Conservation (phyloP, 2,113 vertebrate species). For the Nibea albiflora region DNA sequence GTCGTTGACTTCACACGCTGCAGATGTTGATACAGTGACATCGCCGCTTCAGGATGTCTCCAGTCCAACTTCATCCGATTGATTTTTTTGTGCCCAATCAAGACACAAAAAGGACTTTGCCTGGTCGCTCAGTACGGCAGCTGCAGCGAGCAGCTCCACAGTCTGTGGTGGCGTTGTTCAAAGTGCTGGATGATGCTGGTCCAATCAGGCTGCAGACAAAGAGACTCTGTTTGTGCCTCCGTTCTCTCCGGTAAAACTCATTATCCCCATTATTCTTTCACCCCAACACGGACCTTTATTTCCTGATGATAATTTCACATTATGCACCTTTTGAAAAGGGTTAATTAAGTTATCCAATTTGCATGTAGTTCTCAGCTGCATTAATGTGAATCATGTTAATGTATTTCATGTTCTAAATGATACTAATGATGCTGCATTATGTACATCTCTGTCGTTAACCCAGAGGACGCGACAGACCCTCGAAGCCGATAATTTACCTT, state of each 20-base stretch:
- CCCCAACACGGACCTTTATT: not conserved
- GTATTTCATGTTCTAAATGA: conserved; percentile 25
- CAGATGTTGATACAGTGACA: no score
- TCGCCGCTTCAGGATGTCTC: no score
- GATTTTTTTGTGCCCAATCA: no score
- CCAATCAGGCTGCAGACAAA: not conserved
- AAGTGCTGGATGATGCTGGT: no score
- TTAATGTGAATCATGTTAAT: conserved; percentile 5
- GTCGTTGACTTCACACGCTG: no score
- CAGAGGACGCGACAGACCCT: not conserved
- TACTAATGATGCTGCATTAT: conserved; percentile 28
- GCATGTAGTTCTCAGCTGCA: not conserved
- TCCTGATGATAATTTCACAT: not conserved
- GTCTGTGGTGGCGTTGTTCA: no score
- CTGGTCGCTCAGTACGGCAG: no score
- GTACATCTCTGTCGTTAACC: conserved; percentile 30
- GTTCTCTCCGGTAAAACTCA: not conserved
- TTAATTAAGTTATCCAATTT: conserved; percentile 36
- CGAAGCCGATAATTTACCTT: not conserved
- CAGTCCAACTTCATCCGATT: no score
- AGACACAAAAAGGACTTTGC: no score
- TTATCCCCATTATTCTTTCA: not conserved
- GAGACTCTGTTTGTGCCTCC: not conserved
- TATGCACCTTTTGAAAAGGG: conserved; percentile 28
- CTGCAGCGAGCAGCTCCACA: no score